These are phyloP conservation scores for Drosophila falleni DNA, from an alignment of 2,888 invertebrate genomes.

Conservation along the genomic window DNA sequence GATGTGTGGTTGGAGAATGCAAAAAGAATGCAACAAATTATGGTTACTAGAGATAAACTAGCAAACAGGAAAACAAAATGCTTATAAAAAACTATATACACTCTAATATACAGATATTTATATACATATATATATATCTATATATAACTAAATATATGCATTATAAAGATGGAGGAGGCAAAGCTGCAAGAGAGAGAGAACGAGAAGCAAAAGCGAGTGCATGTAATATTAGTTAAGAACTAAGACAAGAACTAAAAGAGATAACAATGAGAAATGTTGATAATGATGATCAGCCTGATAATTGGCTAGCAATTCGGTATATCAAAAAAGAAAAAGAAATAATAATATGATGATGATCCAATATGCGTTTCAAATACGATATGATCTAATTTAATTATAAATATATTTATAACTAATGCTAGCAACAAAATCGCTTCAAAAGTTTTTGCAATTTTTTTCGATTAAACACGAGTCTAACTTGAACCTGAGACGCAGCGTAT, in stretches of 20 bases:
- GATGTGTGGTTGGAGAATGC: slow-evolving; percentile 31
- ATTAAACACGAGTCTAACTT: slow-evolving; percentile 67
- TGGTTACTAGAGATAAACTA: slow-evolving; percentile 80
- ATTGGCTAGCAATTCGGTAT: slow-evolving; percentile 51
- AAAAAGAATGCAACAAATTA: slow-evolving; percentile 71
- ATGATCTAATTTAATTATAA: slow-evolving; percentile 60
- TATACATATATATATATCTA: slow-evolving; percentile 46
- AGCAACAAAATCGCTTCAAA: slow-evolving; percentile 69
- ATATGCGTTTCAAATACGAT: slow-evolving; percentile 28
- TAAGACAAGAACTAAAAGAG: slow-evolving; percentile 67
- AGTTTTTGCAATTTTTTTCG: slow-evolving; percentile 61
- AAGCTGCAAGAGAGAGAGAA: slow-evolving; percentile 38
- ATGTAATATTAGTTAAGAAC: slow-evolving; percentile 77
- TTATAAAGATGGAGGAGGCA: slow-evolving; percentile 34
- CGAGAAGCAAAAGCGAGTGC: slow-evolving; percentile 55
- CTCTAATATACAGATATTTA: slow-evolving; percentile 58
- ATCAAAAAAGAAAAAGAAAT: slow-evolving; percentile 42
- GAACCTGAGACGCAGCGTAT: slow-evolving; percentile 57
- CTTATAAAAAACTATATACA: slow-evolving; percentile 74
- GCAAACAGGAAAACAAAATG: slow-evolving; percentile 73
- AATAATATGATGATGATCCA: slow-evolving; percentile 22
- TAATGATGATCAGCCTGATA: slow-evolving; percentile 31
- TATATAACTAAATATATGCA: slow-evolving; percentile 44
- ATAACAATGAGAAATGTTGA: slow-evolving; percentile 27
- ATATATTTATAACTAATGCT: slow-evolving; percentile 41